Base-by-base conservation (phyloP, 2,888 invertebrate genomes). In the Abrostola triplasia region DNA sequence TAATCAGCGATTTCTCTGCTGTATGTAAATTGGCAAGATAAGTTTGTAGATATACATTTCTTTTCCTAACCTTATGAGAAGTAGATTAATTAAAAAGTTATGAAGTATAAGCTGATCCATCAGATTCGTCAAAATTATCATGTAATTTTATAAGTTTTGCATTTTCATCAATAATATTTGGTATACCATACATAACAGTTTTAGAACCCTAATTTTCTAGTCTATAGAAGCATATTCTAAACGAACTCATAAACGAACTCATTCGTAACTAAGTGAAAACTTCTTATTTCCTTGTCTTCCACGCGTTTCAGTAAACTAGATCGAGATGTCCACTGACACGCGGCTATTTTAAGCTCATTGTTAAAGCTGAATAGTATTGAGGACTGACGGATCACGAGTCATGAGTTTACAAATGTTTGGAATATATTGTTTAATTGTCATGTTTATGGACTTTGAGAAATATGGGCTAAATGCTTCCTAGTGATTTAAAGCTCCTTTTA, bases 321-420 rank as follows among this genome's bases (percentile, higher is more conserved):
- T 73, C 65, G 53, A 64, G 63, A 62, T 61, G 73, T 65, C 75
- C 64, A 80, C 66, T 70, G 47, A 47, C 68, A 41, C 12, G 44
- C 38, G 62, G 67, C 69, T 80, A 80, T 79, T 80, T 80, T 53
- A 57, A 80, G 79, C 69, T 69, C 56, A 71, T 79, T 79, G 79
- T 79, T 60, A 40, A 61, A 38, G 52, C 53, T 74, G 64, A 73
- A 73, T 70, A 51, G 62, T 66, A 76, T 76, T 80, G 63, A 80
- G 63, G 52, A 63, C 73, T 58, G 60, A 60, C 62, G 66, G 65
- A 70, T 73, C 71, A 75, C 71, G 76, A 72, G 54, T 40, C 44
- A 24, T 75, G 73, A 58, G 55, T 73, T 61, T 44, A 64, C 64
- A 64, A 59, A 53, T 35, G 67, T 60, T 57, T 40, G 12, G 48